Evolutionary conservation across 1,140 invertebrate species (phyloP), one percentile per base, ranked within the genome.

Genomic region (Euborellia annulipes): DNA sequence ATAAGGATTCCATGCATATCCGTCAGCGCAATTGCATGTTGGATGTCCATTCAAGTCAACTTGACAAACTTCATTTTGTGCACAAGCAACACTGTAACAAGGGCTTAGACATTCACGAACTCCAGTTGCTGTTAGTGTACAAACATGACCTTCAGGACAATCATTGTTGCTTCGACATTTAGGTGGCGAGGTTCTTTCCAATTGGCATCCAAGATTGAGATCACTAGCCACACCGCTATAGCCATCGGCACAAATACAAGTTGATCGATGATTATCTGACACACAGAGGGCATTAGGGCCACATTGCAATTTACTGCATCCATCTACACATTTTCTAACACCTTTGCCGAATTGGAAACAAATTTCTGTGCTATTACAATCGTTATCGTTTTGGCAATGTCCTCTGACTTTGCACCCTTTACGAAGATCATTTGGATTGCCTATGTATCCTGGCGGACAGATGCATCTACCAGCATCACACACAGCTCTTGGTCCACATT

Each of bases 231-330:
- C 83, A 8, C 86, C 87, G 16, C 68, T 62, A 56, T 78, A 87
- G 0, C 81, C 82, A 47, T 86, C 78, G 18, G 76, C 64, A 59
- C 88, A 93, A 36, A 90, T 74, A 58, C 88, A 93, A 8, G 81
- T 76, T 1, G 85, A 85, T 34, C 79, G 70, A 60, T 90, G 85
- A 55, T 83, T 79, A 45, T 84, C 74, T 17, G 80, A 75, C 0
- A 89, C 70, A 57, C 88, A 93, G 1, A 89, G 61, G 3, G 87
- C 85, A 61, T 91, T 91, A 1, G 87, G 85, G 11, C 88, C 88
- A 60, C 88, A 92, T 55, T 90, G 84, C 8, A 85, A 67, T 62
- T 86, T 85, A 44, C 76, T 78, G 56, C 87, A 91, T 3, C 80
- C 83, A 55, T 90, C 85, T 1, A 89, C 75, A 62, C 85, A 90